Evolutionary conservation across 2,888 invertebrate genomes (phyloP), one percentile per base, ranked within the genome.

Genomic region (Idaea biselata): DNA sequence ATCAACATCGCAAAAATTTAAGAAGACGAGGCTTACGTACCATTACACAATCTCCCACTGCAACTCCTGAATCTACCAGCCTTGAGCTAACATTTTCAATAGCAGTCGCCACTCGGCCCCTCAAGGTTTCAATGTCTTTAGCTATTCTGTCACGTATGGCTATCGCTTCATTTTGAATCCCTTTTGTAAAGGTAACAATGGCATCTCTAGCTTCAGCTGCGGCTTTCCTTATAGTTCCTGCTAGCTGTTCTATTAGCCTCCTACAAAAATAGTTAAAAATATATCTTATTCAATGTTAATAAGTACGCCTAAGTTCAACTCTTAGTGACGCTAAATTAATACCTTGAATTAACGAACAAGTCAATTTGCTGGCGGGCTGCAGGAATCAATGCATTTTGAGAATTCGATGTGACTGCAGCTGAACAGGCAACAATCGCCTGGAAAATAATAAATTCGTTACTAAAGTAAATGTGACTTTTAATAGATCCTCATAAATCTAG

Each of bases 181-280:
- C 86, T 3, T 63, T 63, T n/a, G 79, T 76, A 63, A 90, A 90
- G 1, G 68, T 72, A 0, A 58, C 64, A 3, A 89, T 77, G 8
- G 86, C 79, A 32, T 80, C 74, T 2, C 76, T 60, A n/a, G 87
- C 87, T 11, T 89, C 83, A 5, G 77, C 66, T 16, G 83, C 87
- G 0, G 88, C 76, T 53, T 77, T 74, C 6, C 71, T 78, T 3
- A 91, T 74, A 32, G 84, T 82, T 1, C 68, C 73, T 16, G 83
- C 77, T 14, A 91, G 66, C 31, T 87, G 74, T 69, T 83, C 77
- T 14, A 91, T 81, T 6, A 89, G 74, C 60, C 72, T 69, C 58
- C 89, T 90, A 75, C 16, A 75, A 69, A 59, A 58, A 60, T 4
- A 17, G 2, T 14, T 4, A 58, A 55, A 60, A 16, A 7, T 16